Conservation (phyloP, 2,113 vertebrate genomes). For the Ascaphus truei region DNA sequence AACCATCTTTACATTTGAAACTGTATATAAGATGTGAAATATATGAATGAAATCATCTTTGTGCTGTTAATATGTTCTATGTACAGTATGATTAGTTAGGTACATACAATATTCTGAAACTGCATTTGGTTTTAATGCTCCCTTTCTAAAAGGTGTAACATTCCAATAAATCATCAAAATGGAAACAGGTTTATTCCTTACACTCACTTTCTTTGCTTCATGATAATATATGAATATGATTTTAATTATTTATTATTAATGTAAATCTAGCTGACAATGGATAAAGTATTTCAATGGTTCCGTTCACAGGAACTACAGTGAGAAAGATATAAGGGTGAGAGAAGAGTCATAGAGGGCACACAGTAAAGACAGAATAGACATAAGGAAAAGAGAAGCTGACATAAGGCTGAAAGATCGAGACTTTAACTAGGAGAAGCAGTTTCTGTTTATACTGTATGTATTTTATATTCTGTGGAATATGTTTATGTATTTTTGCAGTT, state of each 20-base stretch:
- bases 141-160: not conserved
- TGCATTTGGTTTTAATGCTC: conserved; percentile 13
- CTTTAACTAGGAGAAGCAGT: too few relatives aligned
- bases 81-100: conserved; percentile 7
- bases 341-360: too few relatives aligned
- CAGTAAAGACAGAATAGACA: too few relatives aligned
- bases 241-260: conserved; percentile 19
- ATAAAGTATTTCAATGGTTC: not conserved
- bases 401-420: too few relatives aligned
- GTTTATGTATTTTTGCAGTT: too few relatives aligned
- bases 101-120: not conserved
- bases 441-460: too few relatives aligned
- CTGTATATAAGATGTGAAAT: too few relatives aligned
- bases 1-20: too few relatives aligned
- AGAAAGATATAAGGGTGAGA: not conserved
- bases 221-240: conserved; percentile 13
- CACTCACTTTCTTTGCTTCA: not conserved
- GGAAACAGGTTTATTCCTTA: conserved; percentile 5
- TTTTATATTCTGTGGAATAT: too few relatives aligned
- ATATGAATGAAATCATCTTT: too few relatives aligned
- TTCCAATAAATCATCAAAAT: conserved; percentile 22
- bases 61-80: too few relatives aligned
- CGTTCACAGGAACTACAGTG: not conserved
- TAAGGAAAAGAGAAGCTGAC: too few relatives aligned
- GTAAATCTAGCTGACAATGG: not conserved